Evolutionary conservation across 2,113 vertebrate species (phyloP), one percentile per base, ranked within the genome.

Genomic region (Cnemophilus loriae): DNA sequence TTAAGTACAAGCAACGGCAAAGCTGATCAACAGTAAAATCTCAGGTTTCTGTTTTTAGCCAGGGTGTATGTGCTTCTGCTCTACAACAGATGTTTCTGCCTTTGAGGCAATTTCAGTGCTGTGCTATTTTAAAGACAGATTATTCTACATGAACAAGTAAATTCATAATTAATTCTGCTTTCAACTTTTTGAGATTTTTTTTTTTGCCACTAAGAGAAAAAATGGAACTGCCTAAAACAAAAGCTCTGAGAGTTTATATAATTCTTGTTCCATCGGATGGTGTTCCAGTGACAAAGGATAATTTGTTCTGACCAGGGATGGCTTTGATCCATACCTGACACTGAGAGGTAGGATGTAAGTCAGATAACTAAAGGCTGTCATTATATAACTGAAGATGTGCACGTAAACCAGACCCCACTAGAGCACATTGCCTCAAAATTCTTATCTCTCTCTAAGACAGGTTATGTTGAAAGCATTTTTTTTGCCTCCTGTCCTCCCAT

Each of bases 81-180:
- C 63, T 33, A 84, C 74, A 95, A 91, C 96, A 97, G 97, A 97
- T 97, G 96, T 95, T 97, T 96, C 94, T 97, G 95, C 96, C 94
- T 97, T 95, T 97, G 87, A 96, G 96, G 96, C 96, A 97, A 83
- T 94, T 97, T 89, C 89, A 97, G 5, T 95, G 87, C 89, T 65
- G 90, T 94, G 89, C 96, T 96, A 95, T 97, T 97, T 96, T 96
- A 89, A 97, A 97, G 94, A 78, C 73, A 93, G 80, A 97, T 97
- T 95, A 95, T 96, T 96, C 93, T 96, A 95, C 95, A 95, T 92
- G 95, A 97, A 91, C 90, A 93, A 95, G 71, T 93, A 97, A 96
- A 95, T 95, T 95, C 91, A 84, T 88, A 95, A 95, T 95, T 97
- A 96, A 97, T 96, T 96, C 89, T 82, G 61, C 84, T 92, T 94